Evolutionary conservation across 2,888 invertebrate genomes (phyloP).

Genomic region (Troides aeacus): DNA sequence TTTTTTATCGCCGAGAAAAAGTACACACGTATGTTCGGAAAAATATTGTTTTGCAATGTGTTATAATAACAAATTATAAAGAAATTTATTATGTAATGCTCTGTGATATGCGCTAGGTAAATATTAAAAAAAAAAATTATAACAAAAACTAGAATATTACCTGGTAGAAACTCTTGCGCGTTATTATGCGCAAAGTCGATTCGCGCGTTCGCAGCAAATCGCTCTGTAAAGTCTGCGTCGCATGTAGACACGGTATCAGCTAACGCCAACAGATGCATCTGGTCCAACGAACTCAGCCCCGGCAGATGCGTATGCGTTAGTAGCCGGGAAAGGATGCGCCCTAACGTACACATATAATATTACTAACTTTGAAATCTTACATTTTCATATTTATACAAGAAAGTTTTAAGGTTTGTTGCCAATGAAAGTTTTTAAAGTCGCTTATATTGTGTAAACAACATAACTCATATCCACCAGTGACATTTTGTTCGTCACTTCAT

Average conservation of each 20-base stretch:
- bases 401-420: too few species aligned
- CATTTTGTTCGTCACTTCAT: not conserved
- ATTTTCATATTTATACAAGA: not conserved
- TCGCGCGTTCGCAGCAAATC: constrained; percentile 80
- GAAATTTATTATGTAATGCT: too few species aligned
- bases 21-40: too few species aligned
- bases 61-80: too few species aligned
- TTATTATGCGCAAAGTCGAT: constrained; percentile 53
- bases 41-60: too few species aligned
- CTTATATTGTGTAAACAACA: too few species aligned
- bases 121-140: too few species aligned
- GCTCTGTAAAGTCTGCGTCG: constrained; percentile 92
- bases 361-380: not conserved
- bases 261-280: constrained; percentile 99
- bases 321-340: constrained; percentile 90
- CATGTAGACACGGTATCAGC: constrained; percentile 98
- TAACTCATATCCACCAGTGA: not conserved
- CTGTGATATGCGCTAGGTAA: too few species aligned
- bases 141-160: constrained; percentile 38
- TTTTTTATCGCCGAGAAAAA: too few species aligned
- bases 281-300: constrained; percentile 96
- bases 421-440: too few species aligned
- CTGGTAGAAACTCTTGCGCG: constrained; percentile 64
- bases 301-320: constrained; percentile 97
- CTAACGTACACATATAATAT: constrained; percentile 48